Conservation (phyloP, 92 coral and sea anemone genomes). For the Parazoanthus darwini region DNA sequence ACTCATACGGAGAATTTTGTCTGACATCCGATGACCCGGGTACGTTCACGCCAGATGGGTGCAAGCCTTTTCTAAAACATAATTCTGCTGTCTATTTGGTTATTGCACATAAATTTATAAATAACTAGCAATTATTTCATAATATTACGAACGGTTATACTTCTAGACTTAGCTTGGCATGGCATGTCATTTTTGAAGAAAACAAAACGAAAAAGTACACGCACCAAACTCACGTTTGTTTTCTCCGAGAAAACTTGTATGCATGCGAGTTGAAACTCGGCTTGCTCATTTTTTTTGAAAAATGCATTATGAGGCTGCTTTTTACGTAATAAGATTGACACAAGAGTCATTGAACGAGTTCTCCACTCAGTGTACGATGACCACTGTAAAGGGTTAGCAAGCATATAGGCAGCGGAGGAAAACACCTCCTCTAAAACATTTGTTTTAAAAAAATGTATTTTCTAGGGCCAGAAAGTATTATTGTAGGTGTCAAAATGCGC, state of each 20-base stretch:
- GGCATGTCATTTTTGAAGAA: neutral
- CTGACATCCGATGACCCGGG: constrained; percentile 74
- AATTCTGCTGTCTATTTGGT: constrained; percentile 89
- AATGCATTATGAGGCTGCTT: neutral
- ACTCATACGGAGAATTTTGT: constrained; percentile 96
- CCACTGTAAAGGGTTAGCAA: neutral
- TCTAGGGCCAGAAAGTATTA: no score
- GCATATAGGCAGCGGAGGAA: neutral
- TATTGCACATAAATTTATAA: constrained; percentile 63
- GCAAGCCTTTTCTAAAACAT: constrained; percentile 80
- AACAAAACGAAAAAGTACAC: neutral
- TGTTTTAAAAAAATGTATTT: no score
- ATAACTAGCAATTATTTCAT: neutral
- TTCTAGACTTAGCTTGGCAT: neutral
- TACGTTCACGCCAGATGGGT: constrained; percentile 62
- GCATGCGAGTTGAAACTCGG: no score
- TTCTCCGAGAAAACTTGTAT: no score
- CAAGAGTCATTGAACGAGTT: neutral
- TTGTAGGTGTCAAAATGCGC: no score
- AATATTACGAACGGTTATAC: neutral
- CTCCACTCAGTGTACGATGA: neutral
- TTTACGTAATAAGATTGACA: neutral
- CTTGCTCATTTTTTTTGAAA: no score
- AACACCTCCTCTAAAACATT: neutral
- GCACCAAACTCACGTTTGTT: neutral